A percentile compares a stretch with the other conserved stretches of the same genome.
phyloP scores from a whole-genome alignment of 64 coral and sea anemone species.

The Pocillopora verrucosa region DNA sequence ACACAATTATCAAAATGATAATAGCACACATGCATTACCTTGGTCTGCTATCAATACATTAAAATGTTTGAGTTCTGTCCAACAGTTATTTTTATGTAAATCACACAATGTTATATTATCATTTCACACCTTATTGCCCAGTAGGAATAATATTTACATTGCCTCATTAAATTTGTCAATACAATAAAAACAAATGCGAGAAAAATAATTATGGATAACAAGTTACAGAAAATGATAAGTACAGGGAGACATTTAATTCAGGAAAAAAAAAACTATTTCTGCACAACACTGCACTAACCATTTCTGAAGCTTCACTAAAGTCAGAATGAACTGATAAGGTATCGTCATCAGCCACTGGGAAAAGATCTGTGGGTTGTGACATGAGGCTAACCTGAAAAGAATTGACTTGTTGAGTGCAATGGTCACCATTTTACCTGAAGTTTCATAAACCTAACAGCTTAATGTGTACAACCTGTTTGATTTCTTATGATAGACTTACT shows the following conservation, averaged over 20 bases:
- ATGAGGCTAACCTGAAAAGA: neutral
- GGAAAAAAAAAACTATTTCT: neutral
- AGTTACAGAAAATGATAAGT: no score
- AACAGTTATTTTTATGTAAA: slow-evolving; percentile 14
- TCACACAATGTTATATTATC: neutral
- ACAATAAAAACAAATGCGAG: no score
- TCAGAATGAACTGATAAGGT: slow-evolving; percentile 72
- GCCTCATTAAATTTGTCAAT: neutral
- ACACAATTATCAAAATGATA: neutral
- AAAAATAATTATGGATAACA: no score
- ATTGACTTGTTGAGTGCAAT: neutral
- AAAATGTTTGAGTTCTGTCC: neutral
- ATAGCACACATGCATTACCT: neutral
- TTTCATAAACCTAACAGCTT: neutral
- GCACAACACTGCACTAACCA: slow-evolving; percentile 2
- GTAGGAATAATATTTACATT: slow-evolving; percentile 38
- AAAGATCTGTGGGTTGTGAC: slow-evolving; percentile 6
- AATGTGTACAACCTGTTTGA: neutral
- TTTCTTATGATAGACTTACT: slow-evolving; percentile 14
- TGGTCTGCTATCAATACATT: neutral
- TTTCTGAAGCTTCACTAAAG: slow-evolving; percentile 80
- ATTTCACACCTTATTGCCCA: neutral
- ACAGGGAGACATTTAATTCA: neutral
- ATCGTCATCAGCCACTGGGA: slow-evolving; percentile 66
- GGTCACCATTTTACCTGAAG: neutral